Conservation (phyloP, 2,113 vertebrate species). For the Condylura cristata region DNA sequence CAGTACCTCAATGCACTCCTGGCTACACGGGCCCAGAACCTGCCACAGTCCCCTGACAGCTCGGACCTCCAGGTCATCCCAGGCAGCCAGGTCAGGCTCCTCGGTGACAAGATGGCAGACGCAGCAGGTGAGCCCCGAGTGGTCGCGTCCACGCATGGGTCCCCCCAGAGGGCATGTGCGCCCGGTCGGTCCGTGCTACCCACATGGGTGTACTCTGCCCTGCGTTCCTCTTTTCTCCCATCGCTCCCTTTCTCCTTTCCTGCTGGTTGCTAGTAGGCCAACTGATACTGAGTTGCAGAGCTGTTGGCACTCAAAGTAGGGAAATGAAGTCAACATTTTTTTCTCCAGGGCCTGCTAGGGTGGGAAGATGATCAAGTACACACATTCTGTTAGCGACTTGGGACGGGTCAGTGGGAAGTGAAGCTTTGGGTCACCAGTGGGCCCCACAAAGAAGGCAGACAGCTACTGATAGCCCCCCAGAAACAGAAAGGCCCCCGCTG, state of each 20-base stretch:
- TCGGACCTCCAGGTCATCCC: conserved; percentile 89
- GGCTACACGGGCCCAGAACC: conserved; percentile 87
- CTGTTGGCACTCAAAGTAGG: not conserved
- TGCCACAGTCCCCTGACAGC: conserved; percentile 87
- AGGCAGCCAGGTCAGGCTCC: conserved; percentile 92
- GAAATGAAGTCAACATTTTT: not conserved
- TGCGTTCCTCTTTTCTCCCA: not conserved
- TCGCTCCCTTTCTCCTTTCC: not conserved
- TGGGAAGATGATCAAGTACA: not conserved
- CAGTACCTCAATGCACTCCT: conserved; percentile 94
- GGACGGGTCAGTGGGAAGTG: not conserved
- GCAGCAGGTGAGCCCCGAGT: conserved; percentile 64
- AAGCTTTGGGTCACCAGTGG: not conserved
- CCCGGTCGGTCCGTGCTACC: not conserved
- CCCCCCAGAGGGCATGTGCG: not conserved
- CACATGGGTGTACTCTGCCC: not conserved
- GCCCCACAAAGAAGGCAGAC: not conserved
- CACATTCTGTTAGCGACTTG: not conserved
- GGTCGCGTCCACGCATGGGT: fast-evolving
- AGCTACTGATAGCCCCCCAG: not conserved
- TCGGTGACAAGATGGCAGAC: conserved; percentile 85
- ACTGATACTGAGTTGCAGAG: not conserved
- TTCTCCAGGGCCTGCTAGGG: not conserved
- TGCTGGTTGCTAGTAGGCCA: not conserved
- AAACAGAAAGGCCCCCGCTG: not conserved